These are phyloP conservation scores for Pollenia amentaria DNA, from an alignment of 2,888 invertebrate genomes.

Conservation along the genomic window DNA sequence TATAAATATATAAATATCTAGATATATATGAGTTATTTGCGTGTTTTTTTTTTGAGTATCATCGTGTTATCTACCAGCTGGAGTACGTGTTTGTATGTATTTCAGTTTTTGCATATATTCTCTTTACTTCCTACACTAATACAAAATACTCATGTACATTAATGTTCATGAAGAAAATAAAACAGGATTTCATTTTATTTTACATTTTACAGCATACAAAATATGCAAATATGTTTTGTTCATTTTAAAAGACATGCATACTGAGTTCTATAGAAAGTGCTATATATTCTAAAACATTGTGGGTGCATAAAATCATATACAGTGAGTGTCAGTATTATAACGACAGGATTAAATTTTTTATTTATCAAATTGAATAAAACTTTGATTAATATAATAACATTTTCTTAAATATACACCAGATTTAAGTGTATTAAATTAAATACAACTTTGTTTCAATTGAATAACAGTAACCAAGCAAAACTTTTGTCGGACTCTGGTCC, in stretches of 20 bases:
- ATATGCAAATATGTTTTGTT: slow-evolving; percentile 17
- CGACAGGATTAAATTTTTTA: background rate
- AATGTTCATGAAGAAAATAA: slow-evolving; percentile 8
- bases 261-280: background rate
- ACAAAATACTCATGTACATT: background rate
- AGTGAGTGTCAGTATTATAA: background rate
- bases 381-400: background rate
- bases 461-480: too few relatives aligned
- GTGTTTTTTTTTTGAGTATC: slow-evolving; percentile 32
- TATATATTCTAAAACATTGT: background rate
- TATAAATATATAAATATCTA: too few relatives aligned
- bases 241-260: slow-evolving; percentile 17
- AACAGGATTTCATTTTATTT: slow-evolving; percentile 16
- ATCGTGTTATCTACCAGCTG: background rate
- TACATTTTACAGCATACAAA: slow-evolving; percentile 17
- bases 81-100: background rate
- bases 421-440: too few relatives aligned
- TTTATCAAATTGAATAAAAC: background rate
- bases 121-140: slow-evolving; percentile 5
- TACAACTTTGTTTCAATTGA: too few relatives aligned
- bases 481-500: too few relatives aligned
- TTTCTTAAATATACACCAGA: too few relatives aligned
- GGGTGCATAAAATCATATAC: slow-evolving; percentile 14
- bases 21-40: slow-evolving; percentile 27
- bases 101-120: background rate